A percentile compares a stretch with the other conserved stretches of the same genome.
Evolutionary conservation across 2,113 vertebrate genomes (phyloP).

Genomic region (Notarius quadriscutis): DNA sequence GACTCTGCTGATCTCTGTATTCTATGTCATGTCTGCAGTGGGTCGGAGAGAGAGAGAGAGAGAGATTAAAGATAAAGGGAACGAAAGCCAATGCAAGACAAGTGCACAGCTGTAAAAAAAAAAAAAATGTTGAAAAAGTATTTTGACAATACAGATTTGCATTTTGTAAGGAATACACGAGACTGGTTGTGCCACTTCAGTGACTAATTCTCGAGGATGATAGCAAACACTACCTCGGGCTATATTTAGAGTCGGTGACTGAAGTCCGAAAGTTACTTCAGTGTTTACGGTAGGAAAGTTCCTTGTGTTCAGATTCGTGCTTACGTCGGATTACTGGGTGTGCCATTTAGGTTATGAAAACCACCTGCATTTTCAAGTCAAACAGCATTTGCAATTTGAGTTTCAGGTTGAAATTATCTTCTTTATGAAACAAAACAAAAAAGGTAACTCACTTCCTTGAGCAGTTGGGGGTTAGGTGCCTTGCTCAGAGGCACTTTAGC

Average conservation of each 20-base stretch:
- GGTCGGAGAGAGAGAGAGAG: not conserved
- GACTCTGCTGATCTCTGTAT: conserved; percentile 35
- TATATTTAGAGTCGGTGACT: not conserved
- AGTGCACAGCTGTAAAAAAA: not conserved
- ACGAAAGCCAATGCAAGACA: not conserved
- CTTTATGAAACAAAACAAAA: not conserved
- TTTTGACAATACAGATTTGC: not conserved
- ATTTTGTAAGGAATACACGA: not conserved
- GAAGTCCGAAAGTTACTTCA: not conserved
- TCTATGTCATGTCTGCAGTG: conserved; percentile 2
- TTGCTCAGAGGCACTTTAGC: too few relatives aligned
- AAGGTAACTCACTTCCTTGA: not conserved
- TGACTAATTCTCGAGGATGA: not conserved
- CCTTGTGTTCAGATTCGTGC: not conserved
- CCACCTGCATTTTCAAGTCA: not conserved
- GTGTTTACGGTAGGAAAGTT: not conserved
- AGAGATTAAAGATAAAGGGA: not conserved
- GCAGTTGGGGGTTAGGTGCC: too few relatives aligned
- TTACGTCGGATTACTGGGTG: not conserved
- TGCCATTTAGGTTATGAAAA: not conserved
- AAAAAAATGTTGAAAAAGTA: not conserved
- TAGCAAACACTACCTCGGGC: not conserved
- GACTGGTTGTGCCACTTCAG: not conserved
- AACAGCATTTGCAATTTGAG: not conserved
- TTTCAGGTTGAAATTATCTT: not conserved